A percentile compares a stretch with the other conserved stretches of the same genome.
phyloP scores from a whole-genome alignment of 2,888 invertebrate species.

The Brenthis daphne region DNA sequence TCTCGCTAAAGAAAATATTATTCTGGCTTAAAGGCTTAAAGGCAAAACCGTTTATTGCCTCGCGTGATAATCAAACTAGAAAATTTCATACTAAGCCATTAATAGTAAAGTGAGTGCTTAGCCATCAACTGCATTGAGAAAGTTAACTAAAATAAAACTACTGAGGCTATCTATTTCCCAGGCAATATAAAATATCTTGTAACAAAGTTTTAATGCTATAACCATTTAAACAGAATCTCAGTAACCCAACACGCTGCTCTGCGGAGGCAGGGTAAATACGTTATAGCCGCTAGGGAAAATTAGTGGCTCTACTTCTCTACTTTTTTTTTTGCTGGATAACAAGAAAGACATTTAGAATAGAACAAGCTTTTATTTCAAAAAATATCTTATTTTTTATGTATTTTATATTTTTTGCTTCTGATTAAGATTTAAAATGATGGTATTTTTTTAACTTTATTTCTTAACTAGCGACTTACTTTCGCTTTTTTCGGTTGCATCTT shows the following conservation, averaged over 20 bases:
- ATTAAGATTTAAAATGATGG: neutral
- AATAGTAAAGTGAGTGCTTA: no score
- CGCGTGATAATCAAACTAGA: no score
- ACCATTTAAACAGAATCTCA: slow-evolving; percentile 21
- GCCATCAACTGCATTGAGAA: no score
- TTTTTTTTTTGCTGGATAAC: slow-evolving; percentile 1
- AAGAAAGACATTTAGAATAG: neutral
- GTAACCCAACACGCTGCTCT: slow-evolving; percentile 13
- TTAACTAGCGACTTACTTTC: no score
- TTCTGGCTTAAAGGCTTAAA: no score
- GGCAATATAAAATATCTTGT: slow-evolving; percentile 20
- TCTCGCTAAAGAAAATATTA: no score
- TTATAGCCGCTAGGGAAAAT: slow-evolving; percentile 30
- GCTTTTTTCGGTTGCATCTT: no score
- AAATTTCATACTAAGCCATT: no score
- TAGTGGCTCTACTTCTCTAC: slow-evolving; percentile 20
- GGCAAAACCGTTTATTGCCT: no score
- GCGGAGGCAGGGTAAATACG: slow-evolving; percentile 18
- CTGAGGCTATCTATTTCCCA: neutral
- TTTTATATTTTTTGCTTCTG: neutral
- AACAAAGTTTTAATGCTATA: slow-evolving; percentile 29
- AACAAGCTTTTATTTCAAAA: slow-evolving; percentile 3
- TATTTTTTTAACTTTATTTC: no score
- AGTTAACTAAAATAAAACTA: neutral
- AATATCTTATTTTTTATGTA: neutral